Evolutionary conservation across 1,140 invertebrate genomes (phyloP), one percentile per base, ranked within the genome.

Genomic region (Drosophila repleta): DNA sequence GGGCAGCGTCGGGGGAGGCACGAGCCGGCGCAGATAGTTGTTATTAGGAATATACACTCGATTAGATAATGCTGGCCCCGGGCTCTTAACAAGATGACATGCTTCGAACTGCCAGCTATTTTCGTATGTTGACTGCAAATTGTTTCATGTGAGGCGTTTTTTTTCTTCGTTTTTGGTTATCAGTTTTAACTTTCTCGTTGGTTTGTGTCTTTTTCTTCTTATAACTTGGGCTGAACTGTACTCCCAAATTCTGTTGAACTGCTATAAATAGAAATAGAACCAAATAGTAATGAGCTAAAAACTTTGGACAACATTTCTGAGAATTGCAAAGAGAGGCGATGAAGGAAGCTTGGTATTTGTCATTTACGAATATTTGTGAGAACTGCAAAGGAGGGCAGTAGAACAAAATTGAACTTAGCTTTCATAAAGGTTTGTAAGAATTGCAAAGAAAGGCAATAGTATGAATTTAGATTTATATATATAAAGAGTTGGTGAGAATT

Each of bases 1-100:
- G 43, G 29, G 43, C 24, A 4, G 20, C 4, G 20, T 20, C 18
- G 51, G 8, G 17, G 13, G 18, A 10, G 6, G 20, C 11, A 21
- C 35, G 13, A 24, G 21, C 8, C 8, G 21, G 7, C 32, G 29
- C 7, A 18, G 55, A 20, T 53, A 39, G 46, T 29, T 60, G 32
- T 58, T 66, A 51, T 32, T 46, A 46, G 45, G 37, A 37, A 17
- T 15, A 43, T 35, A 45, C 37, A 37, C 51, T 41, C 49, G 64
- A 66, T 71, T 64, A 64, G 67, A 70, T 70, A 70, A 69, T 61
- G 37, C 17, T 29, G 55, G 21, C 3, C n/a, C 13, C 35, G 45
- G 57, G 29, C 43, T 46, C 18, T 13, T 13, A 4, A 6, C 32
- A 11, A 56, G 17, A 39, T 55, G 51, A 17, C 10, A 35, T 55